phyloP scores from a whole-genome alignment of 2,113 vertebrate genomes.

The Telmatochromis bifrenatus region DNA sequence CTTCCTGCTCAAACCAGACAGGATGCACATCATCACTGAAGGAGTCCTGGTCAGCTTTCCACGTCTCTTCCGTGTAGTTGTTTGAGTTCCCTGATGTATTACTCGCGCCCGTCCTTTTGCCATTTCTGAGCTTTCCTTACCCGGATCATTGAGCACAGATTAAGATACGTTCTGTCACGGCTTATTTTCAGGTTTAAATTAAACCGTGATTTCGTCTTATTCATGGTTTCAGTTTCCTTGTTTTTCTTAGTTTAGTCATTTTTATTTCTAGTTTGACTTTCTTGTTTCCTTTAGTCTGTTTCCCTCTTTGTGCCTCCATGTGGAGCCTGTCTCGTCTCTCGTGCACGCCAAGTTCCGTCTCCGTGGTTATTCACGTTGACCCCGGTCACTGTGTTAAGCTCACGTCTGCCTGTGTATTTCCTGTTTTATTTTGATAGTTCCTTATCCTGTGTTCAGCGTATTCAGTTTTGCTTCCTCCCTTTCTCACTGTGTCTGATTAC shows the following conservation, averaged over 20 bases:
- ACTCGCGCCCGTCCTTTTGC: neutral
- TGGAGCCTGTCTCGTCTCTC: neutral
- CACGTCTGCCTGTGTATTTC: neutral
- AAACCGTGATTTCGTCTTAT: rapidly evolving
- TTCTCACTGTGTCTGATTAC: too few species aligned
- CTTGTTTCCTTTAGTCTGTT: neutral
- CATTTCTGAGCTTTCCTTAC: neutral
- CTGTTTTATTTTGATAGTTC: neutral
- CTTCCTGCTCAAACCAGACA: neutral
- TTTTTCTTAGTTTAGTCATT: neutral
- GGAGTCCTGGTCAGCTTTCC: neutral
- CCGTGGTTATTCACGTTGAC: neutral
- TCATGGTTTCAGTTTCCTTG: neutral
- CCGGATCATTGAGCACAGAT: neutral
- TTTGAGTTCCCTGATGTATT: neutral
- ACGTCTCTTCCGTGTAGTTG: neutral
- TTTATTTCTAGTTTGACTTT: neutral
- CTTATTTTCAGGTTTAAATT: neutral
- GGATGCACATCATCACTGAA: neutral
- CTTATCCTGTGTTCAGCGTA: neutral
- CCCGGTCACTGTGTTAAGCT: neutral
- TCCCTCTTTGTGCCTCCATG: neutral
- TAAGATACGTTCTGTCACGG: neutral
- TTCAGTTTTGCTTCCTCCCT: too few species aligned
- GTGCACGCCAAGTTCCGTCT: too few species aligned